Percentiles rank a stretch among this genome's conserved stretches.
Conservation (phyloP, 2,113 vertebrate species). For the Archocentrus centrarchus region DNA sequence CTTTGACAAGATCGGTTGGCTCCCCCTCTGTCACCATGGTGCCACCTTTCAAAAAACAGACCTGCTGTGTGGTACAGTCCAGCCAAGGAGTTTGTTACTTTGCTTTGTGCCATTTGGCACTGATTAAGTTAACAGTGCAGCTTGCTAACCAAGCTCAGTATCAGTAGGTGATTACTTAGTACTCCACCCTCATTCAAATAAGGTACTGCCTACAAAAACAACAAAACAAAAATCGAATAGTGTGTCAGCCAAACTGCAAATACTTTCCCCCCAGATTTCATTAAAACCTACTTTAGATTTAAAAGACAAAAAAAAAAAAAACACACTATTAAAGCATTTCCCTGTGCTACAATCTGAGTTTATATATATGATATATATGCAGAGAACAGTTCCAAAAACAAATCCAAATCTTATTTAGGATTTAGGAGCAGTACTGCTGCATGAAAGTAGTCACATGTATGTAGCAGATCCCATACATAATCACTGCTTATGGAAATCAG, state of each 20-base stretch:
- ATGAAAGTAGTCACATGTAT: not conserved
- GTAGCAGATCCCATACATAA: not conserved
- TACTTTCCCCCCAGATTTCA: not conserved
- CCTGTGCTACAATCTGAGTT: not conserved
- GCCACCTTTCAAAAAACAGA: slow-evolving; percentile 3
- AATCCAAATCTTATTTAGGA: not conserved
- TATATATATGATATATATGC: not conserved
- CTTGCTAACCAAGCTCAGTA: no score
- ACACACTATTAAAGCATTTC: not conserved
- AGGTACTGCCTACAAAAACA: not conserved
- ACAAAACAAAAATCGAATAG: not conserved
- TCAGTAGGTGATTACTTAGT: not conserved
- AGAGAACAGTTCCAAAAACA: not conserved
- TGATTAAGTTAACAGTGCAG: not conserved
- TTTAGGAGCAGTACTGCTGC: not conserved
- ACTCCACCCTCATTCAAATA: not conserved
- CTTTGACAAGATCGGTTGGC: slow-evolving; percentile 81
- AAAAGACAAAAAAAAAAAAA: not conserved
- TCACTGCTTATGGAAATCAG: not conserved
- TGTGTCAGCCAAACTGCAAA: not conserved
- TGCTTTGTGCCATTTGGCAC: not conserved
- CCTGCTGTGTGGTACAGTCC: not conserved
- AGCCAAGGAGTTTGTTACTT: not conserved
- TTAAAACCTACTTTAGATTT: not conserved
- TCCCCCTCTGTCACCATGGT: slow-evolving; percentile 83